Evolutionary conservation across 1,140 invertebrate species (phyloP).

Genomic region (Drosophila saltans): DNA sequence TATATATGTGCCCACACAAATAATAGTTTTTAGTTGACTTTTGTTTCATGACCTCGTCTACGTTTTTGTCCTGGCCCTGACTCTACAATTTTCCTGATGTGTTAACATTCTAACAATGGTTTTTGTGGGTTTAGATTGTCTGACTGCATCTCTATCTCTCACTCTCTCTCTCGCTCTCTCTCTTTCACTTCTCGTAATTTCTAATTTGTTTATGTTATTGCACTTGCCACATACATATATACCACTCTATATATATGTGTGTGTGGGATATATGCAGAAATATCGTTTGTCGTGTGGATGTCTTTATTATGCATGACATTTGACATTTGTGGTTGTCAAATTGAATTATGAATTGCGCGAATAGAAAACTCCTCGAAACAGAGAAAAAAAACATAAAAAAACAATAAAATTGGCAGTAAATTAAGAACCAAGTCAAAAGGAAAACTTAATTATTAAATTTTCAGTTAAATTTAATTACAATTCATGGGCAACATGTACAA

Average conservation of each 20-base stretch:
- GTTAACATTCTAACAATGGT: slow-evolving; percentile 64
- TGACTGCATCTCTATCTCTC: slow-evolving; percentile 4
- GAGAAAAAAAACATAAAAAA: background rate
- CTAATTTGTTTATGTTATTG: slow-evolving; percentile 70
- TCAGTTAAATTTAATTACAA: background rate
- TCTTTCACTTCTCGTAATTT: slow-evolving; percentile 48
- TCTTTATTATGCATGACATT: slow-evolving; percentile 48
- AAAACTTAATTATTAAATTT: background rate
- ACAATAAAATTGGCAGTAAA: background rate
- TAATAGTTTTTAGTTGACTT: slow-evolving; percentile 72
- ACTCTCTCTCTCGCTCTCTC: background rate
- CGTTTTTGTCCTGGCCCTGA: background rate
- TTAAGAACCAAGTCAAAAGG: background rate
- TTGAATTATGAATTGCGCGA: slow-evolving; percentile 42
- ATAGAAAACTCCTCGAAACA: slow-evolving; percentile 23
- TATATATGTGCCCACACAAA: slow-evolving; percentile 49
- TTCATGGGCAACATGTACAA: background rate
- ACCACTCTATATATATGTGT: slow-evolving; percentile 1
- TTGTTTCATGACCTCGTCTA: slow-evolving; percentile 13
- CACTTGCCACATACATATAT: slow-evolving; percentile 16
- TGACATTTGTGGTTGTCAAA: slow-evolving; percentile 48
- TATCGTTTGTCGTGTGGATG: slow-evolving; percentile 20
- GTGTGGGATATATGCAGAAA: background rate
- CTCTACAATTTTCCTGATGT: slow-evolving; percentile 30
- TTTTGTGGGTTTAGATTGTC: slow-evolving; percentile 49